Evolutionary conservation across 2,888 invertebrate genomes (phyloP), one percentile per base, ranked within the genome.

Genomic region (Heliconius aoede): DNA sequence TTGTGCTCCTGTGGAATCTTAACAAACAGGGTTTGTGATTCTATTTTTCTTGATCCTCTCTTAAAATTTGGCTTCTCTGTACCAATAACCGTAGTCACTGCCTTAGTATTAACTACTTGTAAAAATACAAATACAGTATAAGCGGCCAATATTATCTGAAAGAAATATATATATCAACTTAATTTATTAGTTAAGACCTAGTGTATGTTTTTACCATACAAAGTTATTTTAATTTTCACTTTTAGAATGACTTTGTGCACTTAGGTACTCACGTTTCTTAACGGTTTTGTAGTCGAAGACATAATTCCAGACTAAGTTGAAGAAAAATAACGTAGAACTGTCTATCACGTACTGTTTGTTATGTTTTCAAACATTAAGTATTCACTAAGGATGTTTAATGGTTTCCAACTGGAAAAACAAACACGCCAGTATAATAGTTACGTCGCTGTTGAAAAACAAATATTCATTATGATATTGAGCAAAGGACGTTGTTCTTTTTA

Each of bases 81-180:
- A 4, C 90, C 76, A 73, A 85, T 86, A 72, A 89, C 87, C 65
- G 89, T 89, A 62, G 88, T 87, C 79, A 90, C 87, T 2, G 91
- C 89, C 26, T 84, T 82, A 76, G 88, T 81, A 77, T 84, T 79
- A 55, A 82, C 83, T 40, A 60, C 40, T 76, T 80, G 79, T 64
- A 64, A 26, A 26, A 75, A 73, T 13, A 79, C 30, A 46, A 83
- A 78, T 55, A 82, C 80, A 61, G 82, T 80, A 55, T 78, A 80
- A 46, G 86, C 72, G 67, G 30, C 46, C n/a, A 85, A 80, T 79
- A 85, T 82, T 84, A 86, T 85, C 78, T 79, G 68, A 74, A n/a
- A 55, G 3, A 55, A 5, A 55, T 13, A n/a, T 1, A n/a, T 55
- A 46, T 46, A 46, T 46, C 18, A 2, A n/a, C 18, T 30, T 18